Base-by-base conservation (phyloP, 2,113 vertebrate species). In the Anhinga anhinga region DNA sequence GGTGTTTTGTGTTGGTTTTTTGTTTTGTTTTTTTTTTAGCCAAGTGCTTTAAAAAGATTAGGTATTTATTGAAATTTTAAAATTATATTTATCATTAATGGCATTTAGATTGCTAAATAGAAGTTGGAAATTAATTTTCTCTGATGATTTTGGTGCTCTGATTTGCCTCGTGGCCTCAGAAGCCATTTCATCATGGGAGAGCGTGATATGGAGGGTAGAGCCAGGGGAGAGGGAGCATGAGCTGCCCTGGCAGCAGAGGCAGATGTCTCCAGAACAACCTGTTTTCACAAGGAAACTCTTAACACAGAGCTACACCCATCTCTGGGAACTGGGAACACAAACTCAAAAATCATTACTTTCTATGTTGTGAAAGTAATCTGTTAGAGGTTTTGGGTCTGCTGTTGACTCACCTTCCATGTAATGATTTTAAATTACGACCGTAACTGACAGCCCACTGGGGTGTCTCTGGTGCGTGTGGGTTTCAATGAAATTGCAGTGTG, bases 151-250 rank as follows among this genome's bases (percentile, higher is more conserved):
- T 45, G n/a, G 49, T 58, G 73, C 53, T 84, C 20, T 67, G 62
- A 15, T 71, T 77, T 81, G 38, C 32, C 45, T 27, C 2, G 11
- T 42, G 66, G 59, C 45, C 18, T 62, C 36, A 17, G 84, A 29
- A 72, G 72, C 20, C 6, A 7, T 14, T 22, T 27, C 6, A 1
- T 16, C 4, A 0, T 0, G 2, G 47, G 18, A 7, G 6, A 27
- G 23, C 7, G 44, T 9, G 38, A 27, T 22, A 20, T 29, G 38
- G 56, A 29, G 40, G 42, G 36, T 16, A 50, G 55, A 58, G 30
- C 17, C 5, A 14, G 82, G 47, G 27, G 38, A 45, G 38, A 47
- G 59, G 13, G 27, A 55, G 47, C 9, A 2, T 2, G 47, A 49
- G 62, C 53, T 32, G 18, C 73, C 34, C 25, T 0, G 2, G 2